Evolutionary conservation across 2,797 vertebrate species (phyloP), one percentile per base, ranked within the genome.

Genomic region (Halcyon smyrnensis): DNA sequence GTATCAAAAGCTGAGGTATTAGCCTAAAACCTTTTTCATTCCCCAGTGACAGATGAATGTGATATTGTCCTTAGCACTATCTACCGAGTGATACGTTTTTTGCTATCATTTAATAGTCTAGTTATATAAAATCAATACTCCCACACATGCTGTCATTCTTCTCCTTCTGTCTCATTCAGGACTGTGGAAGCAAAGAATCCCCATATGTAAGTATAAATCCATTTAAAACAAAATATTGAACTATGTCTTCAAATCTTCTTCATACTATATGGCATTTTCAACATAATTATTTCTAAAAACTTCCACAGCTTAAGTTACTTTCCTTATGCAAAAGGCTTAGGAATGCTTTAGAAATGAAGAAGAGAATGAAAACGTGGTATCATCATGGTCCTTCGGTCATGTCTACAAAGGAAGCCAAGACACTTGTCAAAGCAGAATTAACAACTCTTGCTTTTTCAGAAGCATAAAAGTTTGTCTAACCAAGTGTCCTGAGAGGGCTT

Each of bases 71-170:
- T 90, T 50, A 79, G 74, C 11, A 1, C 37, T 50, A 82, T 54
- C 79, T 90, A 90, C 32, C 0, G 1, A 94, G 70, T 60, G 90
- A 90, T 82, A 67, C 51, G 71, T 84, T 95, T 96, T 96, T 96
- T 93, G 77, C 60, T 86, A 83, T 87, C 64, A 85, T 80, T 97
- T 97, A 95, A 92, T 87, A 95, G 75, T 75, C 90, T 89, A 91
- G 90, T 96, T 97, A 95, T 85, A 90, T 64, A 94, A 90, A 90
- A 95, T 94, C 96, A 95, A 97, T 96, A 95, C 78, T 90, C 74
- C 70, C 74, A 94, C 74, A 21, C 59, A 82, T 19, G 50, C 86
- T 91, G 88, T 91, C 91, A 95, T 94, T 92, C 94, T 81, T 96
- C 68, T 96, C 27, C n/a, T 78, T 83, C 73, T 88, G 65, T 84